These are phyloP conservation scores for Nephrotoma guestfalica DNA, from an alignment of 2,888 invertebrate genomes.

Conservation along the genomic window DNA sequence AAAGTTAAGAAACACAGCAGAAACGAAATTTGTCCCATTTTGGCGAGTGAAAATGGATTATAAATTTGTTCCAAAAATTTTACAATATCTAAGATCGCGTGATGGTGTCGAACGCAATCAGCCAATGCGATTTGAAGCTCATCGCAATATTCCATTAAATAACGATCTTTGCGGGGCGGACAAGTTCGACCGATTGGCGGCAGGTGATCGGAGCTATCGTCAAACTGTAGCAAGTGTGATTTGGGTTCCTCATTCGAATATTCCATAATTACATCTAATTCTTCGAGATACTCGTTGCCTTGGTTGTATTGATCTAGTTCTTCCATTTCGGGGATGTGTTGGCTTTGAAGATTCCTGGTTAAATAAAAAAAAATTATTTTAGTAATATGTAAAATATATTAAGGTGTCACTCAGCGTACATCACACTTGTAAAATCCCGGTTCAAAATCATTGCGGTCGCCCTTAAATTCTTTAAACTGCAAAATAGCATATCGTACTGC, in stretches of 20 bases:
- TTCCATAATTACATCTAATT: background rate
- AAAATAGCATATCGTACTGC: conserved; percentile 23
- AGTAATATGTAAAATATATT: background rate
- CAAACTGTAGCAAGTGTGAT: background rate
- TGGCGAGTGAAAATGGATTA: conserved; percentile 24
- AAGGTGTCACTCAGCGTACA: background rate
- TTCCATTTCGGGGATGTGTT: background rate
- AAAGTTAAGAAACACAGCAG: conserved; percentile 26
- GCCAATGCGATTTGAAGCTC: conserved; percentile 16
- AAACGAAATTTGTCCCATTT: conserved; percentile 23
- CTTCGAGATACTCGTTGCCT: conserved; percentile 6
- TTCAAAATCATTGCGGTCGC: conserved; percentile 15
- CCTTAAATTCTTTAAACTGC: conserved; percentile 24
- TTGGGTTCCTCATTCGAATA: background rate
- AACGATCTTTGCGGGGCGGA: background rate
- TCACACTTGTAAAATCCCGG: background rate
- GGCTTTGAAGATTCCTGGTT: background rate
- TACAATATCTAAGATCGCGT: conserved; percentile 20
- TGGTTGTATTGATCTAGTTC: conserved; percentile 9
- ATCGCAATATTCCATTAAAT: conserved; percentile 8
- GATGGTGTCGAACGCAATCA: conserved; percentile 23
- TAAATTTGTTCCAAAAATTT: conserved; percentile 24
- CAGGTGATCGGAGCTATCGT: background rate
- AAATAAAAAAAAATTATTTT: background rate
- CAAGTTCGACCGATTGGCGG: background rate